Evolutionary conservation across 1,140 invertebrate genomes (phyloP).

Genomic region (honey bee (Apis mellifera)): Amel_HAv3.1 CM009943.2:8745001-8745500

Average conservation of each 20-base stretch:
- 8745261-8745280: too few relatives aligned
- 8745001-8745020: conserved; percentile 43
- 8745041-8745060: conserved; percentile 51
- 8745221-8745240: too few relatives aligned
- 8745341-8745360: too few relatives aligned
- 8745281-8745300: too few relatives aligned
- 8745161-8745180: conserved; percentile 28
- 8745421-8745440: conserved; percentile 19
- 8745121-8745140: conserved; percentile 32
- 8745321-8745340: too few relatives aligned
- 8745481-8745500: neutral
- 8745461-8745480: neutral
- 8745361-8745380: too few relatives aligned
- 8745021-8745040: conserved; percentile 40
- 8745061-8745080: conserved; percentile 58
- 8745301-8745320: too few relatives aligned
- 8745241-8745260: conserved; percentile 7
- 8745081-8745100: conserved; percentile 8
- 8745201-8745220: conserved; percentile 1
- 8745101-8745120: conserved; percentile 26
- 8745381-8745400: too few relatives aligned
- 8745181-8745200: conserved; percentile 18
- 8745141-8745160: conserved; percentile 7
- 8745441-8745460: conserved; percentile 34
- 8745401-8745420: neutral